Evolutionary conservation across 2,797 vertebrate species (phyloP), one percentile per base, ranked within the genome.

Genomic region (Spinus olivaceus): DNA sequence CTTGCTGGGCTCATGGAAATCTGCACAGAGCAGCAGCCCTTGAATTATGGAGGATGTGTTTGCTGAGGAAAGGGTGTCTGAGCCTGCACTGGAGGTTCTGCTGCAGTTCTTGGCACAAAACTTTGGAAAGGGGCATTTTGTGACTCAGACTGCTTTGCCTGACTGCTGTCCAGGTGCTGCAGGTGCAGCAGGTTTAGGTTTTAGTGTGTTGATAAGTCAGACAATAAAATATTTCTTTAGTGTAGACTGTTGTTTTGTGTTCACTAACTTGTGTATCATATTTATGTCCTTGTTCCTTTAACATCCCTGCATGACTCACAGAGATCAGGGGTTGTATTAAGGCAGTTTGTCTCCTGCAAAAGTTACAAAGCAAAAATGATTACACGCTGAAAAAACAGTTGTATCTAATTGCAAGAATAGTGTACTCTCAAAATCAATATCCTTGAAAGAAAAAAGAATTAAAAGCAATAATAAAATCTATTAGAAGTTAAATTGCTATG

Each of bases 371-470:
- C 59, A 93, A 96, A 95, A 93, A 94, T 91, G 53, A 95, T 94
- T 95, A 85, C 91, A 25, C n/a, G 19, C 81, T 81, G 91, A 86
- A 94, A 97, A 95, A 76, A 3, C 19, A 1, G 82, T 80, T 94
- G 81, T 92, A 90, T 85, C 87, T 94, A 94, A 93, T 95, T 94
- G 70, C 87, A 88, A 86, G 72, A 93, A 59, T 65, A 91, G 72
- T 49, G 66, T 95, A 83, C 72, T 83, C 79, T 81, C 89, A 90
- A 92, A 96, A 96, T 96, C 96, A 77, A 94, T 95, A 96, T 86
- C 66, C 86, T 88, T 88, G 59, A 93, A 90, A 92, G 81, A 90
- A 94, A 85, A 94, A 82, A 90, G 51, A 94, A 92, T 90, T 94
- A 94, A 95, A 95, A 77, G 66, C 88, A 88, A 88, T 86, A 95